Evolutionary conservation across 1,140 invertebrate genomes (phyloP).

Genomic region (Venturia canescens): DNA sequence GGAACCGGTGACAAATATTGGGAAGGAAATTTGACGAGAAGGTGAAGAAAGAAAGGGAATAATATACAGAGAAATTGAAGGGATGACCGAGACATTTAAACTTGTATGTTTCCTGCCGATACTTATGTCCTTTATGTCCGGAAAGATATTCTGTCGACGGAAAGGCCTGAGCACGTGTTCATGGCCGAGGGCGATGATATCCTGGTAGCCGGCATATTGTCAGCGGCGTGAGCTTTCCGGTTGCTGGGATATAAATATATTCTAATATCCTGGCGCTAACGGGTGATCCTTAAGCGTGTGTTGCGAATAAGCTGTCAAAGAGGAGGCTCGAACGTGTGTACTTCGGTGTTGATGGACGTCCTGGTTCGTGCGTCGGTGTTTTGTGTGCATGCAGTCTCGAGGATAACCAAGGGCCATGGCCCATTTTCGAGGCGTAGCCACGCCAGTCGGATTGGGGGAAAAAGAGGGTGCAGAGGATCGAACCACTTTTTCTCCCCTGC

Average conservation of each 20-base stretch:
- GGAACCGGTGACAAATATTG: too few species aligned
- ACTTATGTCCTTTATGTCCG: background rate
- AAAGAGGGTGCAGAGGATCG: background rate
- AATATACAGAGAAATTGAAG: too few species aligned
- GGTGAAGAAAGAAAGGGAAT: too few species aligned
- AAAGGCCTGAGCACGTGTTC: background rate
- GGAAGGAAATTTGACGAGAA: too few species aligned
- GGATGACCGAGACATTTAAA: too few species aligned
- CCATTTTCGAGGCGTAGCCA: conserved; percentile 57
- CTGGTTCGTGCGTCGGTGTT: background rate
- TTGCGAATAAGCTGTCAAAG: background rate
- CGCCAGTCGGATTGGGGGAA: conserved; percentile 47
- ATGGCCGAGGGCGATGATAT: conserved; percentile 9
- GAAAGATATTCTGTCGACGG: background rate
- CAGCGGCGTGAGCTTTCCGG: background rate
- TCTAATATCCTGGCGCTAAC: conserved; percentile 43
- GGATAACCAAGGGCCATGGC: conserved; percentile 51
- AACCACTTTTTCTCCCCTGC: background rate
- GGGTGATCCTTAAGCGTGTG: conserved; percentile 17
- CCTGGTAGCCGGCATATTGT: background rate
- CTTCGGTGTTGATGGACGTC: background rate
- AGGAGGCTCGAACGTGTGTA: background rate
- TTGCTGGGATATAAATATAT: conserved; percentile 5
- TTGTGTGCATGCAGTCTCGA: background rate
- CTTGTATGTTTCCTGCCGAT: too few species aligned